Evolutionary conservation across 2,113 vertebrate species (phyloP), one percentile per base, ranked within the genome.

Genomic region (Antechinus stuartii): DNA sequence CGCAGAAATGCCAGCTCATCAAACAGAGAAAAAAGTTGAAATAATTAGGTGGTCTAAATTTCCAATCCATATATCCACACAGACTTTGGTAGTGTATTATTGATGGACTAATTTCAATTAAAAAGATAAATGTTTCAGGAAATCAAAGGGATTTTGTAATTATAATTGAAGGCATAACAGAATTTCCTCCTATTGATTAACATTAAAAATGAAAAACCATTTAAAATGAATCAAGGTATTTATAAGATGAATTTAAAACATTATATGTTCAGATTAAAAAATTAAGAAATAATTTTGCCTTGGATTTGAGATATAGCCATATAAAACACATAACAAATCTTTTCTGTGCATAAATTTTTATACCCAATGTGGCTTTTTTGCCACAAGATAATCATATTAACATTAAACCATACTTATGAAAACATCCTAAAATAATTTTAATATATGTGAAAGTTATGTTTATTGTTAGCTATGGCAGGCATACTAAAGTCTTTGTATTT

Each of bases 401-500:
- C n/a, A 91, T 92, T 68, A 95, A 90, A 2, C 52, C 46, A 19
- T 91, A 90, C 96, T 96, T 95, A 93, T 2, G 0, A 96, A 92
- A 95, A 94, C 30, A 96, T 93, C 42, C 49, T 93, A 94, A 91
- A 55, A 93, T 90, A 23, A 91, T 91, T 89, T 50, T 95, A 95
- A 96, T 54, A 94, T 52, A 94, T 96, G 54, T 0, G 16, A 91
- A 95, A 84, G 3, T 53, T 93, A 94, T 93, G 53, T 94, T 94
- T 89, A 47, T 50, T 97, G 91, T 96, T 97, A 94, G 16, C 95
- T 96, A 68, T 35, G 14, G 0, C 26, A 90, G 10, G 92, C 46
- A 92, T 93, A 22, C 0, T 92, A 56, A 96, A 96, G 93, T 96
- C 8, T 92, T 92, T 95, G 27, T 96, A 96, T 96, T 98, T 96